Evolutionary conservation across 2,113 vertebrate genomes (phyloP), one percentile per base, ranked within the genome.

Genomic region (Grus americana): DNA sequence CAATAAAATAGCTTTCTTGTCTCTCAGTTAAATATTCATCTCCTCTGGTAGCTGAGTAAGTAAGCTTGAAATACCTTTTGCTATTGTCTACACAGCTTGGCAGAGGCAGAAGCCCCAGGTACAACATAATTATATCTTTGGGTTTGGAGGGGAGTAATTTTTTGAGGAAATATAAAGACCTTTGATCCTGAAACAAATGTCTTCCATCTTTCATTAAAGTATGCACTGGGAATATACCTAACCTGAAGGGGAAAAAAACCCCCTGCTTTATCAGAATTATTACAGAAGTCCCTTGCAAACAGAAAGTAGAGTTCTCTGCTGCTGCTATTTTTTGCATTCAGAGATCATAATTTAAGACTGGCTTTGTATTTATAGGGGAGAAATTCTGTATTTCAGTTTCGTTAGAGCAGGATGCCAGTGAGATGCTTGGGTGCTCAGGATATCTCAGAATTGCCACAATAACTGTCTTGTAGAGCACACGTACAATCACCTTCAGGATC

Each of bases 21-120:
- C 46, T 78, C 55, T 86, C 67, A 32, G 66, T 90, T 95, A 88
- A 94, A 92, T 91, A 90, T 90, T 95, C 70, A n/a, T 95, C 76
- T 96, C 57, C 21, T 80, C 55, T 94, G 34, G 15, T 92, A 73
- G 32, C 70, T 80, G 14, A 84, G 40, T 88, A 84, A 78, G 67
- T 66, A 65, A 68, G 20, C 29, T 3, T 90, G 78, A 82, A 95
- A 86, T 73, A 79, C 38, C 62, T 94, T 75, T 95, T 79, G 20
- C 74, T 93, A 29, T 86, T 93, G 55, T 55, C 82, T 80, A 16
- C 59, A 12, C 19, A 54, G 29, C 54, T 47, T 78, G 67, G 38
- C 62, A 83, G 54, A 90, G 30, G 40, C 72, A 85, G 59, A 95
- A 93, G 57, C 29, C 49, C 18, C 54, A 9, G 1, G 15, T 85